Evolutionary conservation across 2,888 invertebrate genomes (phyloP), one percentile per base, ranked within the genome.

Genomic region (Cataglyphis cursor): DNA sequence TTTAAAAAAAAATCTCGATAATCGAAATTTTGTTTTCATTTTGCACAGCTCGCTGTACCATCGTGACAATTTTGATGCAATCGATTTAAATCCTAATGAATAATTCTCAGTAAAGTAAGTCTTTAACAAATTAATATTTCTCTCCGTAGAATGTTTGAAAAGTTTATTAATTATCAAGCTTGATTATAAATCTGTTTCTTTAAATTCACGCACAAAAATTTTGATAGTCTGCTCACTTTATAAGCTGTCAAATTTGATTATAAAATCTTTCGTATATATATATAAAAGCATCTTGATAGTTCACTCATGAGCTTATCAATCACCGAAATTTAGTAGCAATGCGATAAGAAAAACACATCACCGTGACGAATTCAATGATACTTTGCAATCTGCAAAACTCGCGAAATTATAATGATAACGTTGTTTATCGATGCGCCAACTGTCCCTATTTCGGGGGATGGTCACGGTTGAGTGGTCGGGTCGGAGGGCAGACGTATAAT

Each of bases 401-500:
- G 44, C 75, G 41, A 44, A 15, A 73, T 18, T 21, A 12, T 28
- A 35, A 6, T n/a, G 15, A 68, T 28, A 70, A 24, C 35, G 35
- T 18, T 70, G 59, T 62, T 74, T 62, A 64, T 75, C 75, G 75
- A 81, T 75, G 51, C 57, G 51, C 81, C 12, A 21, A 41, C 54
- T 28, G 48, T 48, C 24, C 24, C 44, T 59, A n/a, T 83, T 64
- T 64, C 65, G 81, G 83, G 89, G 89, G 88, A 82, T 84, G 88
- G 87, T 88, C 74, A 89, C 87, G 90, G 91, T 88, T 92, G 92
- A 93, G 92, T 92, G 93, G 90, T 93, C 93, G 91, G 94, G 92
- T 92, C 94, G 94, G 92, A 94, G 94, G 93, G 92, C 93, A 91
- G 89, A 92, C 92, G 92, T 91, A 85, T 93, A 95, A 94, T 95